These are phyloP conservation scores for Drosophila ustulata DNA, from an alignment of 2,888 invertebrate genomes.

Conservation along the genomic window DNA sequence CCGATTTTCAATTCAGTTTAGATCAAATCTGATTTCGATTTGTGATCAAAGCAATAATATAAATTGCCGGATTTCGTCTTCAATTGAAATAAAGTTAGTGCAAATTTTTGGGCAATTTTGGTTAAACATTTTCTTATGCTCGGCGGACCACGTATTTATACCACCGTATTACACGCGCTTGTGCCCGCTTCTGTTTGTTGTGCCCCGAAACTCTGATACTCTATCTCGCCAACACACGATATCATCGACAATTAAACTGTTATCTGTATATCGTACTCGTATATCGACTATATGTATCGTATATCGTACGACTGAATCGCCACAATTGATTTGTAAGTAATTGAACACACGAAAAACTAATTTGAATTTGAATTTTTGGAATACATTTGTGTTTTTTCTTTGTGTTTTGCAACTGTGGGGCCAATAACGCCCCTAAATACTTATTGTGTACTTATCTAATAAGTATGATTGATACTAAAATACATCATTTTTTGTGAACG, in stretches of 20 bases:
- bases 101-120: slow-evolving; percentile 47
- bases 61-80: slow-evolving; percentile 64
- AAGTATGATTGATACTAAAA: slow-evolving; percentile 9
- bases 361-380: slow-evolving; percentile 25
- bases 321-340: slow-evolving; percentile 80
- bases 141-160: slow-evolving; percentile 53
- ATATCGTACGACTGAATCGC: slow-evolving; percentile 39
- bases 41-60: slow-evolving; percentile 9
- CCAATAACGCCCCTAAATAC: slow-evolving; percentile 12
- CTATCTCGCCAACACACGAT: slow-evolving; percentile 41
- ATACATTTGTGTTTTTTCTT: slow-evolving; percentile 36
- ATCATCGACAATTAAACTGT: slow-evolving; percentile 44
- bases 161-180: slow-evolving; percentile 65
- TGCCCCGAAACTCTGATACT: slow-evolving; percentile 60
- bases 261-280: slow-evolving; percentile 37
- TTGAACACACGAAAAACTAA: slow-evolving; percentile 54
- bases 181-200: slow-evolving; percentile 76
- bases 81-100: slow-evolving; percentile 74
- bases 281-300: slow-evolving; percentile 25
- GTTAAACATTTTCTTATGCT: slow-evolving; percentile 62
- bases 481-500: slow-evolving; percentile 33
- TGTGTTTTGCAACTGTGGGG: slow-evolving; percentile 33
- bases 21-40: slow-evolving; percentile 12
- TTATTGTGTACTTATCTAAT: slow-evolving; percentile 16
- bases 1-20: slow-evolving; percentile 22